Evolutionary conservation across 2,113 vertebrate genomes (phyloP), one percentile per base, ranked within the genome.

Genomic region (Boulengeromyrus knoepffleri): DNA sequence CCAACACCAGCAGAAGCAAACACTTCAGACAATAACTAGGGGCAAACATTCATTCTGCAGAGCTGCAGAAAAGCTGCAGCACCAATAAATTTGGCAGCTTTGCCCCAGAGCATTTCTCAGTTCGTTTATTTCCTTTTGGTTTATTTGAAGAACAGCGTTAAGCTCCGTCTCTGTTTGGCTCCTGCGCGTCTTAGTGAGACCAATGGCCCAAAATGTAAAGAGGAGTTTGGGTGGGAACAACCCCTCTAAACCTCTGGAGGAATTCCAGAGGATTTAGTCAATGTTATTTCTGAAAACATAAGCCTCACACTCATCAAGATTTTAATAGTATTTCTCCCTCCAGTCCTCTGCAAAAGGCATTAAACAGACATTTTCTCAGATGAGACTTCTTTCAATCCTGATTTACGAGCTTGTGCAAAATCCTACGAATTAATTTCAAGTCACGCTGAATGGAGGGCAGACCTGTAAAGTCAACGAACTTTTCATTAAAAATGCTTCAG

Each of bases 11-110:
- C 74, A 39, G 13, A 42, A 80, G 74, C 36, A 80, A 39, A 42
- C 15, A 42, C 12, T 42, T 42, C 31, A 80, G 13, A 42, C 36
- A 42, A 39, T 80, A 80, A 36, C 74, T 80, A 42, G 74, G 36
- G 36, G 74, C 31, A 80, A 80, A 80, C 15, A 77, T 39, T 77
- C 70, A 77, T 31, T 77, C 70, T 31, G 27, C 70, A 77, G 70
- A 77, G 24, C n/a, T 86, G 46, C n/a, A 13, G 50, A 87, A 17
- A 36, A 17, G n/a, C 50, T 50, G 91, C 92, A 93, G 95, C 94
- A 95, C 95, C 96, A 96, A 96, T 96, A 94, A 96, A 95, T 96
- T 95, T 92, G 87, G 95, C 94, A 95, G 95, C 95, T 95, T 95
- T 93, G 94, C 95, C 94, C 62, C 80, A 74, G 92, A 96, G 95